Evolutionary conservation across 2,113 vertebrate species (phyloP), one percentile per base, ranked within the genome.

Genomic region (Alexandromys fortis): DNA sequence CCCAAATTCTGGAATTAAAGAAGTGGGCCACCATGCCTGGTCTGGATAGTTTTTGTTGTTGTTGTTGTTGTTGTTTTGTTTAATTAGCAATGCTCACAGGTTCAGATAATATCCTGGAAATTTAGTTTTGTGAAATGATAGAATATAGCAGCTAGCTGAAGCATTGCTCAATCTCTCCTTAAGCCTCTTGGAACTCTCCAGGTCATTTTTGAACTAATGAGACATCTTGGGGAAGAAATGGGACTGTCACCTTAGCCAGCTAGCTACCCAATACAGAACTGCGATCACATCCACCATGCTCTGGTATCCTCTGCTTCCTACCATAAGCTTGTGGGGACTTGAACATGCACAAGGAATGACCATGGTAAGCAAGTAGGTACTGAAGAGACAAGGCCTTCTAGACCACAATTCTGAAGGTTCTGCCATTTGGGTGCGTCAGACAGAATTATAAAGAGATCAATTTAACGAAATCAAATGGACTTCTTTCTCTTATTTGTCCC

Each of bases 71-170:
- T 68, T 68, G 67, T 68, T 68, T 68, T 68, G 30, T 67, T 52
- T 78, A 94, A 76, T 94, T 52, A 88, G 38, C 47, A 83, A 88
- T 90, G 35, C 7, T 87, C 90, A 42, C 88, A 94, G 83, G 90
- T 79, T 81, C n/a, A 87, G n/a, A 75, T 75, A 82, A 65, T 22
- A 88, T 8, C n/a, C 82, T 65, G 63, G 52, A 94, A 90, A 83
- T 49, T 77, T 67, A 72, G 24, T 93, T 91, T 75, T 47, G 28
- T 94, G 49, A 94, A 67, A 5, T 72, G 28, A 42, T 24, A 91
- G 26, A 91, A 21, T 28, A 81, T 52, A 63, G 47, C 13, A 76
- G 35, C 35, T 24, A 86, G 63, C 12, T 35, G 45, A 86, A 81
- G 94, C 45, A 58, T 78, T 61, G 35, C 65, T 79, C 35, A 92